Evolutionary conservation across 2,888 invertebrate genomes (phyloP).

Genomic region (Macropis europaea): DNA sequence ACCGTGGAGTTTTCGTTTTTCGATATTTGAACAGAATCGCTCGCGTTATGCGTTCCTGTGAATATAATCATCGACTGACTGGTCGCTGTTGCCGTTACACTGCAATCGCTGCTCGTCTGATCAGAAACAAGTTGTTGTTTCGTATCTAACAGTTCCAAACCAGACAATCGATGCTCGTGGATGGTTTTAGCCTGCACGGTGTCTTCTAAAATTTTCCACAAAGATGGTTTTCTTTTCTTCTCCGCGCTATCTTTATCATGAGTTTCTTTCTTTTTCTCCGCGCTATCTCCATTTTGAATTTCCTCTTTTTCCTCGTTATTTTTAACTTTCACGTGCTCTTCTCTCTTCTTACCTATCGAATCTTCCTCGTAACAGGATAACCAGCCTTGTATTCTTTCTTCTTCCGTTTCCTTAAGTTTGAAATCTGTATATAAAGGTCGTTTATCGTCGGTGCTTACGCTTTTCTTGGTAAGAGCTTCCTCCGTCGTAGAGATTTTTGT

Average conservation of each 20-base stretch:
- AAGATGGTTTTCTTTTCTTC: slow-evolving; percentile 31
- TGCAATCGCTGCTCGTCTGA: not conserved
- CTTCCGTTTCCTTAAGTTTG: slow-evolving; percentile 40
- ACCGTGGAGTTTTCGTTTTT: slow-evolving; percentile 4
- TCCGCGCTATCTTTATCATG: slow-evolving; percentile 6
- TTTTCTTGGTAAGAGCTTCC: slow-evolving; percentile 37
- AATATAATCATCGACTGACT: slow-evolving; percentile 1
- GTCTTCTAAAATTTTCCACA: slow-evolving; percentile 42
- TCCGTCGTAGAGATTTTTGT: slow-evolving; percentile 6
- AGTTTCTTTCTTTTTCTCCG: not conserved
- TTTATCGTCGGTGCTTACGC: slow-evolving; percentile 27
- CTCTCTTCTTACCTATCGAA: slow-evolving; percentile 4
- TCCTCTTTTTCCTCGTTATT: slow-evolving; percentile 1
- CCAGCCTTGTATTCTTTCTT: slow-evolving; percentile 63
- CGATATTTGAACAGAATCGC: slow-evolving; percentile 6
- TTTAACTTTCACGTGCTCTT: not conserved
- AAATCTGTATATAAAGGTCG: slow-evolving; percentile 6
- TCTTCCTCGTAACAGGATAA: slow-evolving; percentile 56
- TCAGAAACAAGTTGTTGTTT: slow-evolving; percentile 23
- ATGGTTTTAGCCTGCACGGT: slow-evolving; percentile 12
- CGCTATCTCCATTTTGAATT: not conserved
- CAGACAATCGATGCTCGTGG: slow-evolving; percentile 20
- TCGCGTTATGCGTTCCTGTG: not conserved
- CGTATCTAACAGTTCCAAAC: slow-evolving; percentile 29
- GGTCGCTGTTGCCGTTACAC: not conserved